A percentile compares a stretch with the other conserved stretches of the same genome.
These are phyloP conservation scores for Zaprionus tsacasi DNA, from an alignment of 1,140 invertebrate species.

Conservation along the genomic window DNA sequence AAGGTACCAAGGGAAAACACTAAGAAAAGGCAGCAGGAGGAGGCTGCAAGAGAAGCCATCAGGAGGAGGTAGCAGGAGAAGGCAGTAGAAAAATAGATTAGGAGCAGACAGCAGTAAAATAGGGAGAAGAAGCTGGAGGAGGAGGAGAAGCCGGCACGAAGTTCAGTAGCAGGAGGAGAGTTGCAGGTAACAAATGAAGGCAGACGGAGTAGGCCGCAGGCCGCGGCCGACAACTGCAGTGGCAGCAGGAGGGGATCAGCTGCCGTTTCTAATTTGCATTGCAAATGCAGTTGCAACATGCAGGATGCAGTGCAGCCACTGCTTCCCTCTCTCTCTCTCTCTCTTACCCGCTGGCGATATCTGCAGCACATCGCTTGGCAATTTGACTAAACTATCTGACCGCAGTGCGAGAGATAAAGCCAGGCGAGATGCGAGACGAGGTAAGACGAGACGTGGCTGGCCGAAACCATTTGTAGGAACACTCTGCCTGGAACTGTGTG, in stretches of 20 bases:
- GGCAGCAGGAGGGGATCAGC: slow-evolving; percentile 1
- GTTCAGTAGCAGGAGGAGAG: too few relatives aligned
- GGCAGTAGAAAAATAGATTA: neutral
- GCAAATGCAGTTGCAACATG: slow-evolving; percentile 51
- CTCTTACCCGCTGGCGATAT: neutral
- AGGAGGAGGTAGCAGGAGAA: neutral
- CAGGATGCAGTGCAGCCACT: slow-evolving; percentile 15
- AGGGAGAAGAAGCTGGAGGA: neutral
- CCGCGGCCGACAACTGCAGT: neutral
- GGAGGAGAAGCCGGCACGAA: neutral
- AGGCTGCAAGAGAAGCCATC: too few relatives aligned
- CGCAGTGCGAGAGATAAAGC: slow-evolving; percentile 18
- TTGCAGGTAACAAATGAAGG: neutral
- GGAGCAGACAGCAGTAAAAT: too few relatives aligned
- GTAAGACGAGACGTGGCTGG: slow-evolving; percentile 23
- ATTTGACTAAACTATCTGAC: slow-evolving; percentile 56
- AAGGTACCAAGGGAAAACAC: too few relatives aligned
- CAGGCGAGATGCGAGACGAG: neutral
- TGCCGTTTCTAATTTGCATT: slow-evolving; percentile 74
- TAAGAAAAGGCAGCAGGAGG: neutral
- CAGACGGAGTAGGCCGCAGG: neutral
- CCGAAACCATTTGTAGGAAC: slow-evolving; percentile 51
- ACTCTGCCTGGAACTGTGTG: neutral
- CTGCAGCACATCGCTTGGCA: slow-evolving; percentile 19
- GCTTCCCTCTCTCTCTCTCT: neutral